Evolutionary conservation across 2,113 vertebrate genomes (phyloP), one percentile per base, ranked within the genome.

Genomic region (Pluvianellus socialis): DNA sequence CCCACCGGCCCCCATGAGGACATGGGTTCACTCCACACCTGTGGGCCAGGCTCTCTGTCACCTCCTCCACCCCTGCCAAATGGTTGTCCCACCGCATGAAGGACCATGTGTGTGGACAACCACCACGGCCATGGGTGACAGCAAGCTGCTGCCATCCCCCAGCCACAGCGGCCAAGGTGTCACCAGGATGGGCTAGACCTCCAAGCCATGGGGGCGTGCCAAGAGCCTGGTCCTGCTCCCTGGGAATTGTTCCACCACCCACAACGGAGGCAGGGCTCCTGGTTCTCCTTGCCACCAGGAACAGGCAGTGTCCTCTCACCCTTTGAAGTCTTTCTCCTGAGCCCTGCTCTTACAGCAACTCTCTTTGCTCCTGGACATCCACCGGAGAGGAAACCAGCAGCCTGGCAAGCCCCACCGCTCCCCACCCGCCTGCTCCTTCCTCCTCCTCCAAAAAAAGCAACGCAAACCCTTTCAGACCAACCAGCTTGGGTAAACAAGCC

Each of bases 81-180:
- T 3, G 52, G 18, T 40, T 21, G 10, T 6, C 38, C n/a, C 67
- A 52, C 16, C 12, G 14, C 53, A 33, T 1, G 11, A 49, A 45
- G 32, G 14, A 59, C 6, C 33, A 26, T 2, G 21, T 2, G 0
- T 6, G 49, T 27, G 62, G 47, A 59, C 42, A 55, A 24, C 61
- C 47, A 45, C 65, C 32, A 19, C 0, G 3, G 28, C 28, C 24
- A 50, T 1, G 7, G 47, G 20, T 56, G 32, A 62, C 77, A 56
- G 23, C 49, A 50, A 50, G 49, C 42, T 49, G 53, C 74, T 45
- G 44, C 12, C 50, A 47, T 14, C 22, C 11, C 11, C 0, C 0
- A 88, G 45, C 16, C 75, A 61, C 75, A 55, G 50, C 23, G 45
- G 62, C 21, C 7, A 26, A 75, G 26, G 22, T 7, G 21, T 14